Evolutionary conservation across 1,140 invertebrate species (phyloP).

Genomic region (Drosophila sulfurigaster): DNA sequence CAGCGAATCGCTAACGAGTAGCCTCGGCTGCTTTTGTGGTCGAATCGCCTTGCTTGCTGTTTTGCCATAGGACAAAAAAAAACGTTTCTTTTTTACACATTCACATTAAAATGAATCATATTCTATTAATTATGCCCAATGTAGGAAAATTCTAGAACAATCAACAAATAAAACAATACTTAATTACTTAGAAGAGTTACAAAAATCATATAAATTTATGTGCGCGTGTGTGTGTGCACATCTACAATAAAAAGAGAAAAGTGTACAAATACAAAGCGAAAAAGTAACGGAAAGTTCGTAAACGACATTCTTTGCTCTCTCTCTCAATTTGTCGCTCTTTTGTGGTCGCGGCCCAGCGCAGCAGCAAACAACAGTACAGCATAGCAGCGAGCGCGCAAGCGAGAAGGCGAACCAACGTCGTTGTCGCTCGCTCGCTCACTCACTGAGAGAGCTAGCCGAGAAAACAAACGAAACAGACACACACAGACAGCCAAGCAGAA

Average conservation of each 20-base stretch:
- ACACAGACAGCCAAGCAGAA: neutral
- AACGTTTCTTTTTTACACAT: conserved; percentile 7
- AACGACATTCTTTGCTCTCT: conserved; percentile 43
- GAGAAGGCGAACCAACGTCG: conserved; percentile 34
- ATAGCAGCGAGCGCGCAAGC: conserved; percentile 37
- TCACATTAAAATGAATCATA: conserved; percentile 25
- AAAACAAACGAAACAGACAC: no score
- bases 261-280: conserved; percentile 40
- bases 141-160: conserved; percentile 38
- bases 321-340: neutral
- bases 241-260: conserved; percentile 41
- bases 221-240: conserved; percentile 6
- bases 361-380: no score
- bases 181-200: conserved; percentile 9
- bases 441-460: neutral
- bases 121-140: conserved; percentile 41
- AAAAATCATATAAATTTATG: conserved; percentile 23
- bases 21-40: conserved; percentile 26
- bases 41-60: conserved; percentile 33
- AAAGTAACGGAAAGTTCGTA: conserved; percentile 58
- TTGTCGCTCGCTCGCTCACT: conserved; percentile 18
- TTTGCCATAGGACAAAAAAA: conserved; percentile 36
- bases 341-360: conserved; percentile 30
- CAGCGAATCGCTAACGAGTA: conserved; percentile 25
- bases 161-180: conserved; percentile 6